Evolutionary conservation across 1,140 invertebrate species (phyloP).

Genomic region (Atta cephalotes): DNA sequence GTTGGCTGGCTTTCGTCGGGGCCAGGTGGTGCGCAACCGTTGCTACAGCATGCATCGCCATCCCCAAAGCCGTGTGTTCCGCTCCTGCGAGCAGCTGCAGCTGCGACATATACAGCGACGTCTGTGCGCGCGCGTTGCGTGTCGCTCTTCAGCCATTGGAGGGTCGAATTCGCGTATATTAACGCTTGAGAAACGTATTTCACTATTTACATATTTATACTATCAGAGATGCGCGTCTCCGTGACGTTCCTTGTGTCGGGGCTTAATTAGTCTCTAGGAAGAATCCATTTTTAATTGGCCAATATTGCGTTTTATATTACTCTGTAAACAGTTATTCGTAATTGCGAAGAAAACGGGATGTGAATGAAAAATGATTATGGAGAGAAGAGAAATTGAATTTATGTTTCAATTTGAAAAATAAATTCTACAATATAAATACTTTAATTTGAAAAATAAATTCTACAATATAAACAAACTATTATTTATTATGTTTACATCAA

Average conservation of each 20-base stretch:
- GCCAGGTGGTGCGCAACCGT: constrained; percentile 85
- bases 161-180: constrained; percentile 25
- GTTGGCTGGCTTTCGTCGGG: constrained; percentile 79
- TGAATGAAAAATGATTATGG: neutral
- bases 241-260: neutral
- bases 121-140: constrained; percentile 48
- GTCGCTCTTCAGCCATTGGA: neutral
- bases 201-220: neutral
- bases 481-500: neutral
- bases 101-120: constrained; percentile 71
- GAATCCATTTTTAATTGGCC: neutral
- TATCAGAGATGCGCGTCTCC: neutral
- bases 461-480: neutral
- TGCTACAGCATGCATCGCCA: constrained; percentile 75
- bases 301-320: neutral
- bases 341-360: neutral
- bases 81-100: constrained; percentile 79
- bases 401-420: neutral
- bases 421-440: neutral
- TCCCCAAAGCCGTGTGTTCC: constrained; percentile 80
- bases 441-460: neutral
- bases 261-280: neutral
- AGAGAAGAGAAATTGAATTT: neutral
- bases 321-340: neutral
- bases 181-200: neutral